Evolutionary conservation across 2,888 invertebrate species (phyloP).

Genomic region (Xestia sexstrigata): DNA sequence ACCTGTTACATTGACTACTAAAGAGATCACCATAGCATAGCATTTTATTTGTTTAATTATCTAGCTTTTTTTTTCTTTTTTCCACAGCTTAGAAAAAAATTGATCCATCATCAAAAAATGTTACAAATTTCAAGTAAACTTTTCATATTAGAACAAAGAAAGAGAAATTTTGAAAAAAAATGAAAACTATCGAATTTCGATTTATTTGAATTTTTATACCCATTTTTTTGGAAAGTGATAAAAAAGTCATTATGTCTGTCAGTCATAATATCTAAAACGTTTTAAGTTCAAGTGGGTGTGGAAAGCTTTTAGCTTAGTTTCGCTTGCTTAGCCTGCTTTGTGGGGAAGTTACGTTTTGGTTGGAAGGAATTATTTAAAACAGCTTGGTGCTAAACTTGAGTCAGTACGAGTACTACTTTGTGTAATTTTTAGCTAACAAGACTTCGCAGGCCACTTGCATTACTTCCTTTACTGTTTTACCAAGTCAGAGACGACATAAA

Average conservation of each 20-base stretch:
- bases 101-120: no score
- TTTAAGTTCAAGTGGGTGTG: slow-evolving; percentile 47
- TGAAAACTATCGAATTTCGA: no score
- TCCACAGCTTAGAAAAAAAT: no score
- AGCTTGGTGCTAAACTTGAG: not conserved
- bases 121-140: no score
- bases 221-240: no score
- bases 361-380: slow-evolving; percentile 18
- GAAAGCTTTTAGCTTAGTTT: slow-evolving; percentile 43
- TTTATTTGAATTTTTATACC: no score
- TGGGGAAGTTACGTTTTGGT: slow-evolving; percentile 24
- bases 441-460: not conserved
- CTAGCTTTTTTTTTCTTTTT: no score
- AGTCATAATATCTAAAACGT: slow-evolving; percentile 32
- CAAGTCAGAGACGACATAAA: not conserved
- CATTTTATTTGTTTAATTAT: no score
- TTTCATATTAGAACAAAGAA: no score
- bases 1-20: slow-evolving; percentile 43
- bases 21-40: no score
- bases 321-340: slow-evolving; percentile 36
- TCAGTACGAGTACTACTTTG: not conserved
- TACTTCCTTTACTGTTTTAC: not conserved
- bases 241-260: no score
- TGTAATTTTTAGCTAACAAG: not conserved
- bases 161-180: no score